phyloP scores from a whole-genome alignment of 2,797 vertebrate genomes.

The Pseudochaenichthys georgianus region DNA sequence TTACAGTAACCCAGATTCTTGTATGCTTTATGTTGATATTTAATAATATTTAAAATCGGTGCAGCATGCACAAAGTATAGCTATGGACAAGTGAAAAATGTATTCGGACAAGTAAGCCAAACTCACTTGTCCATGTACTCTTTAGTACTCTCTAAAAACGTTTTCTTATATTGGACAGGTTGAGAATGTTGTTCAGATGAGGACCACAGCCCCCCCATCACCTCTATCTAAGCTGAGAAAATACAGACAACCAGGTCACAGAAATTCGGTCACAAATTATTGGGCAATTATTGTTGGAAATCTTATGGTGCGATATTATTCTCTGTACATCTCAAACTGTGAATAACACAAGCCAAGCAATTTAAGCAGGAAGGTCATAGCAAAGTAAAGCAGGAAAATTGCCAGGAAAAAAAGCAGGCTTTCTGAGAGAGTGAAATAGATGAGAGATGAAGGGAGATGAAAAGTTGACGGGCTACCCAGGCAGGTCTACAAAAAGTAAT shows the following conservation, averaged over 20 bases:
- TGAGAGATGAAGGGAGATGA: constrained; percentile 87
- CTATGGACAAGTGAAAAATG: no score
- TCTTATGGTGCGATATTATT: constrained; percentile 84
- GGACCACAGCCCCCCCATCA: constrained; percentile 72
- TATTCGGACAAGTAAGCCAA: no score
- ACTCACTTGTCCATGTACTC: no score
- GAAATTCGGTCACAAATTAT: constrained; percentile 84
- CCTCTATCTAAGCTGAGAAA: constrained; percentile 73
- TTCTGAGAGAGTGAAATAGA: constrained; percentile 86
- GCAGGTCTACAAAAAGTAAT: constrained; percentile 86
- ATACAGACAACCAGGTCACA: constrained; percentile 74
- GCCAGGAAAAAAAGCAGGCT: constrained; percentile 69
- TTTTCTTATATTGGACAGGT: background rate
- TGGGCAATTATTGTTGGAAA: constrained; percentile 86
- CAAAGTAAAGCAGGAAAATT: constrained; percentile 84
- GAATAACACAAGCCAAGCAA: constrained; percentile 88
- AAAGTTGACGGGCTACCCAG: constrained; percentile 86
- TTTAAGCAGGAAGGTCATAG: constrained; percentile 87
- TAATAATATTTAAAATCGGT: no score
- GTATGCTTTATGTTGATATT: no score
- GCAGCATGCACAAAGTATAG: no score
- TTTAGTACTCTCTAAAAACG: no score
- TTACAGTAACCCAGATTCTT: no score
- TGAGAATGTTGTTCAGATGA: constrained; percentile 62
- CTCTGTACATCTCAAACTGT: constrained; percentile 85